Evolutionary conservation across 2,113 vertebrate species (phyloP).

Genomic region (Phrynocephalus versicolor): DNA sequence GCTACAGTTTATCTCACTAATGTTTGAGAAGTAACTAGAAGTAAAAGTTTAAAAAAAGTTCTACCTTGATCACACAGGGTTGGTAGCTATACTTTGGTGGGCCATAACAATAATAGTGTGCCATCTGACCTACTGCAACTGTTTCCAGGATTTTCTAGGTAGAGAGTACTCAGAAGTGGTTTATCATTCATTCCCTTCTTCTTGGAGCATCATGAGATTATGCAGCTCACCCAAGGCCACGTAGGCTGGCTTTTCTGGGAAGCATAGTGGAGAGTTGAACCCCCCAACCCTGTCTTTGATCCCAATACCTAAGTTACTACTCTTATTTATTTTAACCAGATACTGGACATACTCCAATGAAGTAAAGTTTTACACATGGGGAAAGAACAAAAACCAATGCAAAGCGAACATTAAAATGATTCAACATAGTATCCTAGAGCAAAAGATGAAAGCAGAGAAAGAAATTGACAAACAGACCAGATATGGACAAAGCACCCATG

Average conservation of each 20-base stretch:
- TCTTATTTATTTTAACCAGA: background rate
- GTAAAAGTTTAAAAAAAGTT: background rate
- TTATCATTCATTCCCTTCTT: too few relatives aligned
- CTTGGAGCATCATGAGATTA: too few relatives aligned
- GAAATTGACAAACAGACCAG: background rate
- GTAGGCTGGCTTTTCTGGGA: too few relatives aligned
- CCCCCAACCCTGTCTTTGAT: too few relatives aligned
- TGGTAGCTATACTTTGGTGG: background rate
- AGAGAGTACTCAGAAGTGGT: too few relatives aligned
- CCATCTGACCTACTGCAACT: too few relatives aligned
- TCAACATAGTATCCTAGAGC: background rate
- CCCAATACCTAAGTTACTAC: too few relatives aligned
- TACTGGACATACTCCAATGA: background rate
- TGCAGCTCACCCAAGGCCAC: too few relatives aligned
- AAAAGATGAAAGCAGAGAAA: background rate
- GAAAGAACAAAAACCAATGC: conserved; percentile 3
- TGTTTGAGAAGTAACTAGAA: background rate
- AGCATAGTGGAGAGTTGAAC: too few relatives aligned
- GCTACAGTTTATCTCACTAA: background rate
- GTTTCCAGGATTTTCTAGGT: too few relatives aligned
- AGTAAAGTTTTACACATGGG: background rate
- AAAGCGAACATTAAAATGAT: background rate
- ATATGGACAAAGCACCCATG: background rate
- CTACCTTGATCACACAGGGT: background rate
- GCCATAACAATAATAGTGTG: too few relatives aligned